A percentile compares a stretch with the other conserved stretches of the same genome.
phyloP scores from a whole-genome alignment of 2,797 vertebrate species.

The Sebastes hubbsi region DNA sequence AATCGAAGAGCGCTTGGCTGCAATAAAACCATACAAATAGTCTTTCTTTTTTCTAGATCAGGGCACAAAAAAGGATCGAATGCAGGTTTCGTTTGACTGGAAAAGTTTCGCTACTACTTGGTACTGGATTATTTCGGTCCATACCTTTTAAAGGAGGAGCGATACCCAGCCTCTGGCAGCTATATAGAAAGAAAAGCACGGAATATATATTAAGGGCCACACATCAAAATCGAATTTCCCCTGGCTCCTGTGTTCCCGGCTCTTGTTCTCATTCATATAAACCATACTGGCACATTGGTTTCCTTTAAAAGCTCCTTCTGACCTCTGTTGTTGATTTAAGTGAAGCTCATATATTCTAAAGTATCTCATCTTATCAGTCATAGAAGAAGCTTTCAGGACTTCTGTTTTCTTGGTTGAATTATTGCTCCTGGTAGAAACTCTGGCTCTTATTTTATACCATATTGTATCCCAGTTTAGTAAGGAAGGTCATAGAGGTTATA shows the following conservation, averaged over 20 bases:
- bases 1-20: no score
- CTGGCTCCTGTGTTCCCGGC: background rate
- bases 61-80: no score
- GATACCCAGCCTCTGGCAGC: no score
- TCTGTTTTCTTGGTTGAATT: conserved; percentile 7
- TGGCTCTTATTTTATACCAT: background rate
- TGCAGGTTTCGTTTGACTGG: no score
- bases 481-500: background rate
- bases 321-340: conserved; percentile 30
- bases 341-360: conserved; percentile 26
- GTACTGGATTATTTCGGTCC: no score
- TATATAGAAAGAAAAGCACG: background rate
- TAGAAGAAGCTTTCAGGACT: conserved; percentile 1
- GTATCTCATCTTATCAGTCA: conserved; percentile 19
- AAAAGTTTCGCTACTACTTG: no score
- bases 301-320: background rate
- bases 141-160: no score
- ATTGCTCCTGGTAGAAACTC: background rate
- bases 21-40: no score
- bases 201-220: background rate
- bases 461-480: background rate
- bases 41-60: no score
- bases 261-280: background rate
- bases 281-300: background rate
- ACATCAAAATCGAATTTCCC: conserved; percentile 17